Percentiles rank a stretch among this genome's conserved stretches.
These are phyloP conservation scores for Nanorana parkeri DNA, from an alignment of 2,113 vertebrate genomes.

Conservation along the genomic window DNA sequence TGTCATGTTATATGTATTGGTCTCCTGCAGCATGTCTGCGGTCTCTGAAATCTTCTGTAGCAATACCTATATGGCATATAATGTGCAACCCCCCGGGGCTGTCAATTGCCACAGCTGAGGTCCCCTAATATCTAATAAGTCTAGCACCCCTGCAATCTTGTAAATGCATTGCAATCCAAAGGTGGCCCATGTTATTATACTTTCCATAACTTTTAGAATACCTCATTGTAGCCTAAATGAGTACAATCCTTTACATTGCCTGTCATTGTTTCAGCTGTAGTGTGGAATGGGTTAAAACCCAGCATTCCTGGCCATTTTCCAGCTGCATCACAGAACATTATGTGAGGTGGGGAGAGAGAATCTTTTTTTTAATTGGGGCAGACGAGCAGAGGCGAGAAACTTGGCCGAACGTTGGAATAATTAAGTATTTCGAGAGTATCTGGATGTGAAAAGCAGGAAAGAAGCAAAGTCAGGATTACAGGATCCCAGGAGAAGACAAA, in stretches of 20 bases:
- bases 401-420: slow-evolving; percentile 52
- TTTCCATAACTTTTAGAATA: slow-evolving; percentile 2
- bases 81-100: too few relatives aligned
- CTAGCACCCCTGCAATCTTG: too few relatives aligned
- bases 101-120: too few relatives aligned
- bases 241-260: neutral
- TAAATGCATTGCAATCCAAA: neutral
- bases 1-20: too few relatives aligned
- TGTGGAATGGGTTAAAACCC: slow-evolving; percentile 23
- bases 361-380: slow-evolving; percentile 46
- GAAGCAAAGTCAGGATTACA: slow-evolving; percentile 50
- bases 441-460: slow-evolving; percentile 35
- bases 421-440: slow-evolving; percentile 48
- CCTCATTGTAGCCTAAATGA: neutral
- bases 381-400: slow-evolving; percentile 50
- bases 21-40: too few relatives aligned
- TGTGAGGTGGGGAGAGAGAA: slow-evolving; percentile 34
- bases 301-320: slow-evolving; percentile 38
- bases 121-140: too few relatives aligned
- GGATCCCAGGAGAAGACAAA: slow-evolving; percentile 19
- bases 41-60: too few relatives aligned
- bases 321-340: slow-evolving; percentile 45
- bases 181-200: neutral
- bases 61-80: too few relatives aligned
- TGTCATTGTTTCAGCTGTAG: slow-evolving; percentile 19